Evolutionary conservation across 2,797 vertebrate genomes (phyloP), one percentile per base, ranked within the genome.

Genomic region (Anguilla obscura): DNA sequence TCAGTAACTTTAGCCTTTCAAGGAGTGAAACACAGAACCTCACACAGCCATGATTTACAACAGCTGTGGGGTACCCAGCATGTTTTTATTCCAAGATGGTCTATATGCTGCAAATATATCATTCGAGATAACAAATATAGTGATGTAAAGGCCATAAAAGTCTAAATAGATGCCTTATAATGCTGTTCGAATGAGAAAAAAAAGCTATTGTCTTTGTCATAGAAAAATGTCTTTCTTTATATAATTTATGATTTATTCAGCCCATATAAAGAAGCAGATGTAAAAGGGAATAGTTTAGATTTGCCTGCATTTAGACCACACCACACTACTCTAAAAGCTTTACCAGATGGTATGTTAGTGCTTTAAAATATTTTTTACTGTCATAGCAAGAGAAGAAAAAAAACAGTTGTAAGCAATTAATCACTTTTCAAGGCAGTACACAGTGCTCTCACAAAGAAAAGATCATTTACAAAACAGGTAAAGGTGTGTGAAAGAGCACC

Each of bases 1-100:
- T 87, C 80, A 85, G 66, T 79, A 56, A n/a, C 86, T 66, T 83
- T 21, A 84, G 45, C 54, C 56, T 84, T n/a, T 7, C 12, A 30
- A 54, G 10, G 24, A 76, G 66, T 84, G 86, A 69, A 33, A 80
- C 82, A 85, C 33, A 83, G 36, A 74, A 40, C n/a, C 0, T 21
- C 8, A 10, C 60, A 80, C 2, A 74, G 27, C 24, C 56, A 56
- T 60, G 69, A 87, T 87, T 91, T 85, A 48, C 56, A 40, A 54
- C 50, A 76, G 24, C 30, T 56, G 58, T 69, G 83, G 21, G 27
- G 69, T 18, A 71, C 7, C 82, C 63, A 36, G 48, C 30, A 33
- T 50, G 45, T 86, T 71, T 69, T 84, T n/a, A 45, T 84, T 71
- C n/a, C 30, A 40, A 52, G 3, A 50, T 4, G 21, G 58, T 84